phyloP scores from a whole-genome alignment of 2,113 vertebrate species.

The Nibea albiflora region DNA sequence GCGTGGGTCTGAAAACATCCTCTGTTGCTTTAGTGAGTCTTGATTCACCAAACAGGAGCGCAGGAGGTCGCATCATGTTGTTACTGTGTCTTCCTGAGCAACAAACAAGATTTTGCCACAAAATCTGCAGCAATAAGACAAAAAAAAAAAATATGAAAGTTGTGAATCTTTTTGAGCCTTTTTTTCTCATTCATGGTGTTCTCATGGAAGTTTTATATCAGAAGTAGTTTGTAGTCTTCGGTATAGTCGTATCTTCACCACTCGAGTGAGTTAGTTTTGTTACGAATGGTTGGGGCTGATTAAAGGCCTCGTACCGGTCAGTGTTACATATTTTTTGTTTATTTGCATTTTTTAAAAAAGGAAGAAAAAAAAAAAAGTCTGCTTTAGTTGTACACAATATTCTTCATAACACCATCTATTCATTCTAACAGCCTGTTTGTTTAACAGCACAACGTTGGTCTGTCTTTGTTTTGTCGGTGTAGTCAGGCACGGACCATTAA shows the following conservation, averaged over 20 bases:
- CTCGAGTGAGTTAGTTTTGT: not conserved
- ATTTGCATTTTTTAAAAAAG: constrained; percentile 18
- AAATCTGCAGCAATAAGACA: constrained; percentile 12
- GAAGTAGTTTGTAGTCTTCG: constrained; percentile 24
- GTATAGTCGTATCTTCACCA: not conserved
- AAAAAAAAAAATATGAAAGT: not conserved
- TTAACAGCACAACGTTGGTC: constrained; percentile 35
- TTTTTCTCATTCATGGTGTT: constrained; percentile 17
- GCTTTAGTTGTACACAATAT: constrained; percentile 40
- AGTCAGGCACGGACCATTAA: not conserved
- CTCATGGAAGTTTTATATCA: constrained; percentile 45
- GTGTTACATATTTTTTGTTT: constrained; percentile 20
- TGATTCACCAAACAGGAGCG: not conserved
- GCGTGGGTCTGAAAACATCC: not conserved
- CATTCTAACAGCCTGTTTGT: constrained; percentile 33
- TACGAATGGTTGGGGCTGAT: not conserved
- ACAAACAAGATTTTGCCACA: not conserved
- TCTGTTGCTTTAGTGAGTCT: not conserved
- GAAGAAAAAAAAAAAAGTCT: not conserved
- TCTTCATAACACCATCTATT: not conserved
- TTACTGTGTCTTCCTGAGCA: constrained; percentile 17
- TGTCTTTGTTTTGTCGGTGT: not conserved
- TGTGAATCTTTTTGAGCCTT: not conserved
- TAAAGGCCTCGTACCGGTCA: not conserved
- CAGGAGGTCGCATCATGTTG: not conserved